Conservation (phyloP, 2,113 vertebrate species). For the Cavia aperea region DNA sequence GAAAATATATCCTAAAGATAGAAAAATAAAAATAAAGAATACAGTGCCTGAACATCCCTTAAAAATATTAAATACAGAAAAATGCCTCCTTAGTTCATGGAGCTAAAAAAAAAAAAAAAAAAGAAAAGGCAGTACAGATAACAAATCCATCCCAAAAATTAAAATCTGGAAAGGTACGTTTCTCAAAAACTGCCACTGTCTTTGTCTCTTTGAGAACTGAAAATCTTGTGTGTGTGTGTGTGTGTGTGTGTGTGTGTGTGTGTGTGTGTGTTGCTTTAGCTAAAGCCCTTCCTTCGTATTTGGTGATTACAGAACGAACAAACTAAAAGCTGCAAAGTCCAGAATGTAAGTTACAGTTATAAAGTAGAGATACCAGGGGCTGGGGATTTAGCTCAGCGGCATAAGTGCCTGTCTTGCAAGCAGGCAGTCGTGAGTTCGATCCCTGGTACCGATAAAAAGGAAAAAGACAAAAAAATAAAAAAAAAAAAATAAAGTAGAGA, state of each 20-base stretch:
- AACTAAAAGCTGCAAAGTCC: not conserved
- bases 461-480: too few species aligned
- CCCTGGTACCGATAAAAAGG: too few species aligned
- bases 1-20: not conserved
- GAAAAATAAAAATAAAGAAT: not conserved
- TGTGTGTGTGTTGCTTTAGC: rapidly evolving
- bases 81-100: not conserved
- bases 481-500: not conserved
- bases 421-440: too few species aligned
- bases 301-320: not conserved
- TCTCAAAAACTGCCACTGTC: not conserved
- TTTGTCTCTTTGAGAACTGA: not conserved
- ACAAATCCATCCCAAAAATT: not conserved
- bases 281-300: not conserved
- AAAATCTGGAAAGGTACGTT: not conserved
- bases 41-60: not conserved
- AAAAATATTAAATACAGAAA: not conserved
- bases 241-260: too few species aligned
- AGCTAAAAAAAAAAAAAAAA: not conserved
- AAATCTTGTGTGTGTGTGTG: not conserved
- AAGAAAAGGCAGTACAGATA: not conserved
- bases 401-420: too few species aligned
- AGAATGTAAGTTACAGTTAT: not conserved
- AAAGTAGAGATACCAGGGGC: not conserved
- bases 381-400: too few species aligned